Conservation (phyloP, 2,888 invertebrate genomes). For the Acronicta alni region DNA sequence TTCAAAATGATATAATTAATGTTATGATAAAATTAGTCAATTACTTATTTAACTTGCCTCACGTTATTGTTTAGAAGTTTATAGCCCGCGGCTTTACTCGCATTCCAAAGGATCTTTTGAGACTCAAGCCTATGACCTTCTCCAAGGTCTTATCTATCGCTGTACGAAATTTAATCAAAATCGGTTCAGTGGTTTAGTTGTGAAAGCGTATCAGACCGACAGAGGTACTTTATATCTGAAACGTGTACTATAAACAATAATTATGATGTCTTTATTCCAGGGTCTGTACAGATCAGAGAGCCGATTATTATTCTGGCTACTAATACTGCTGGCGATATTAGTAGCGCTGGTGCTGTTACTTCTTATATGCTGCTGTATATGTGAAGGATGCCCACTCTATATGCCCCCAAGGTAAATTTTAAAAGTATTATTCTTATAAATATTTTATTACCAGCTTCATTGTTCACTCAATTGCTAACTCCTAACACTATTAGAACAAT, state of each 20-base stretch:
- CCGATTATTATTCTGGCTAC: constrained; percentile 93
- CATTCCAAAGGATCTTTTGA: no score
- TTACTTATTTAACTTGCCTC: no score
- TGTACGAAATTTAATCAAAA: no score
- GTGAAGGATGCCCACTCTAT: constrained; percentile 95
- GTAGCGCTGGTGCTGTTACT: constrained; percentile 92
- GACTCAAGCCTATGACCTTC: no score
- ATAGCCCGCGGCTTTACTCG: no score
- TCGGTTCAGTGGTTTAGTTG: no score
- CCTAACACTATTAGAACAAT: constrained; percentile 29
- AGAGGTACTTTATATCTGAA: no score
- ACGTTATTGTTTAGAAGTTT: no score
- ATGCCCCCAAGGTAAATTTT: constrained; percentile 91
- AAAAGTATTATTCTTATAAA: neutral
- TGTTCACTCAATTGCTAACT: constrained; percentile 45
- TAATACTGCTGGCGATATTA: constrained; percentile 93
- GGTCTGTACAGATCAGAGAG: constrained; percentile 93
- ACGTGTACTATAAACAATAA: neutral
- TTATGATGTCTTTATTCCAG: constrained; percentile 82
- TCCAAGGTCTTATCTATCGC: no score
- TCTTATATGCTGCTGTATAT: constrained; percentile 94
- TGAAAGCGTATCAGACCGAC: no score
- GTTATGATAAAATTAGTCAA: no score
- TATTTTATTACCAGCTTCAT: constrained; percentile 29
- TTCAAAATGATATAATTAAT: constrained; percentile 8